Evolutionary conservation across 2,113 vertebrate genomes (phyloP).

Genomic region (Leucopternis melanops): DNA sequence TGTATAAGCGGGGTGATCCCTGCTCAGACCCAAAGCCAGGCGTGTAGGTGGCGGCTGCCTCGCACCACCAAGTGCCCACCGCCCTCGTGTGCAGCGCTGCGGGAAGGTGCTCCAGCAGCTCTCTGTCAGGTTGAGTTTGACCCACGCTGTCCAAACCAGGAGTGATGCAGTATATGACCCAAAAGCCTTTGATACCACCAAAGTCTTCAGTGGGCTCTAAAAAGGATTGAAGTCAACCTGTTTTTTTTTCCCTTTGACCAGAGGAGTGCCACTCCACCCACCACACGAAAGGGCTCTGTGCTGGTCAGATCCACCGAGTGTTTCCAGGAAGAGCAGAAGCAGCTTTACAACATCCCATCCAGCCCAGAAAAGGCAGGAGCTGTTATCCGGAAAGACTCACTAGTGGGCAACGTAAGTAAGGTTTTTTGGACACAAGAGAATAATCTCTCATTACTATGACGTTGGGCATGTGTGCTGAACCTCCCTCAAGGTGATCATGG

Average conservation of each 20-base stretch:
- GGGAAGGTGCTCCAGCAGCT: neutral
- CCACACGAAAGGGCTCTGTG: neutral
- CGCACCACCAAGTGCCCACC: neutral
- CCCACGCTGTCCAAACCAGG: neutral
- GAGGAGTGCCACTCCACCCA: neutral
- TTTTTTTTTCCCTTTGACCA: neutral
- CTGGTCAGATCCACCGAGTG: neutral
- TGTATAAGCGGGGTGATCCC: neutral
- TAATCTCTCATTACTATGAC: neutral
- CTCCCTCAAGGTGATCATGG: rapidly evolving
- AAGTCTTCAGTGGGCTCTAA: neutral
- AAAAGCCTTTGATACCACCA: neutral
- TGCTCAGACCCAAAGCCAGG: neutral
- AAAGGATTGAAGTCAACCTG: neutral
- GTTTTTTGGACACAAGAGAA: neutral
- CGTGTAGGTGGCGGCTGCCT: neutral
- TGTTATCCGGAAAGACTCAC: neutral
- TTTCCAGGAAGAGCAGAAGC: slow-evolving; percentile 40
- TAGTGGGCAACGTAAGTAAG: neutral
- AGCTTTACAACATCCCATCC: slow-evolving; percentile 58
- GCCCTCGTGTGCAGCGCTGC: neutral
- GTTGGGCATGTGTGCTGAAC: rapidly evolving
- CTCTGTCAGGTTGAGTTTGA: neutral
- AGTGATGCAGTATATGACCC: rapidly evolving
- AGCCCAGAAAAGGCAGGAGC: slow-evolving; percentile 21